Evolutionary conservation across 2,888 invertebrate genomes (phyloP).

Genomic region (Ichneumoninae sp.): DNA sequence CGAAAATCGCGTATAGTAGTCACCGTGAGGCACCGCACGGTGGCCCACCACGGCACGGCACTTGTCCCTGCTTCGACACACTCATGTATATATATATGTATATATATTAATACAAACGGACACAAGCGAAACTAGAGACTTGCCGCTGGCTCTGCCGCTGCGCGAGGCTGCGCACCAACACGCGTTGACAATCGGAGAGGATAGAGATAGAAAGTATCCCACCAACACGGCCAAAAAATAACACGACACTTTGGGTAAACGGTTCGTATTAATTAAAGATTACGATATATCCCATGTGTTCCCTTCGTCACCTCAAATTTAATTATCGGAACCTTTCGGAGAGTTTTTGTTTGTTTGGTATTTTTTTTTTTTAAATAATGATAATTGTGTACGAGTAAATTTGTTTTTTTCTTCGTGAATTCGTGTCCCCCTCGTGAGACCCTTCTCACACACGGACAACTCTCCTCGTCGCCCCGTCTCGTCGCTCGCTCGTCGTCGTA

Average conservation of each 20-base stretch:
- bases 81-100: slow-evolving; percentile 20
- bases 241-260: slow-evolving; percentile 3
- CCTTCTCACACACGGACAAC: slow-evolving; percentile 21
- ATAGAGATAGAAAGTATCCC: slow-evolving; percentile 3
- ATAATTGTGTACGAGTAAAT: neutral
- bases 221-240: slow-evolving; percentile 4
- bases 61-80: slow-evolving; percentile 56
- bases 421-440: slow-evolving; percentile 4
- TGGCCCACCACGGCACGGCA: slow-evolving; percentile 64
- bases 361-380: neutral
- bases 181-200: slow-evolving; percentile 31
- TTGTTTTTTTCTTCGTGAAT: neutral
- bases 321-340: neutral
- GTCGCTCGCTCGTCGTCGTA: slow-evolving; percentile 47
- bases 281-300: neutral
- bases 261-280: slow-evolving; percentile 4
- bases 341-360: neutral
- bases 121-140: slow-evolving; percentile 3
- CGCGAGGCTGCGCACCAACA: slow-evolving; percentile 49
- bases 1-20: slow-evolving; percentile 31
- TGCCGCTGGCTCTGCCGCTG: slow-evolving; percentile 20
- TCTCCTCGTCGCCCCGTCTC: slow-evolving; percentile 19
- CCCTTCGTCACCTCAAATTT: neutral
- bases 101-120: neutral
- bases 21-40: slow-evolving; percentile 61